Percentiles rank a stretch among this genome's conserved stretches.
Conservation (phyloP, 2,797 vertebrate species). For the Petrocephalus schoutedeni region DNA sequence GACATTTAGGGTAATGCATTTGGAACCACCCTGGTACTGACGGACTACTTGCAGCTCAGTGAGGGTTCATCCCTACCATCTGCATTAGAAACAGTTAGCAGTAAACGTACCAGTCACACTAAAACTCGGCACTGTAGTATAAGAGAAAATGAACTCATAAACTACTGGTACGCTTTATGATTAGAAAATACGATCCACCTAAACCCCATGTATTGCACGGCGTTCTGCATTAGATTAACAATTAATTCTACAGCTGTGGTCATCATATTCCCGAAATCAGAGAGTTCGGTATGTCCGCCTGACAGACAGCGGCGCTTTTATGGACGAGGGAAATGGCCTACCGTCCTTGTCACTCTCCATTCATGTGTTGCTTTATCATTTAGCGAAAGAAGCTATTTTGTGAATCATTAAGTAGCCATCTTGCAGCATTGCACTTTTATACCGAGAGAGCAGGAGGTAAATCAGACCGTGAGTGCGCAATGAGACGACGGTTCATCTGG, state of each 20-base stretch:
- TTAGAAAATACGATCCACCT: background rate
- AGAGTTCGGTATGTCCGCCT: background rate
- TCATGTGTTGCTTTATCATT: constrained; percentile 11
- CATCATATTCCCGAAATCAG: background rate
- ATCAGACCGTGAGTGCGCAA: background rate
- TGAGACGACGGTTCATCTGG: background rate
- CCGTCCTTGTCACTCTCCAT: constrained; percentile 20
- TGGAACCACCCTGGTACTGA: background rate
- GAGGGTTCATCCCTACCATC: background rate
- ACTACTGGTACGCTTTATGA: background rate
- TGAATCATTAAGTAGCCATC: constrained; percentile 12
- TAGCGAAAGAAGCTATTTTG: constrained; percentile 16
- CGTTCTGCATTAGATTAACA: background rate
- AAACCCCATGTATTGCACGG: background rate
- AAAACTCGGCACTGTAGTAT: background rate
- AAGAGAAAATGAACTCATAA: background rate
- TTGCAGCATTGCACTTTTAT: background rate
- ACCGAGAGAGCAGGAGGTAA: background rate
- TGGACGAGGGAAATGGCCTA: background rate
- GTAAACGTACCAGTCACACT: background rate
- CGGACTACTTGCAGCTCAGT: background rate
- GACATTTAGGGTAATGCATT: background rate
- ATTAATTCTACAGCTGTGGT: constrained; percentile 9
- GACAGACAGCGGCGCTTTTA: background rate
- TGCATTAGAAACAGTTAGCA: background rate